These are phyloP conservation scores for Euphonia xanthogaster DNA, from an alignment of 2,797 vertebrate species.

Conservation along the genomic window DNA sequence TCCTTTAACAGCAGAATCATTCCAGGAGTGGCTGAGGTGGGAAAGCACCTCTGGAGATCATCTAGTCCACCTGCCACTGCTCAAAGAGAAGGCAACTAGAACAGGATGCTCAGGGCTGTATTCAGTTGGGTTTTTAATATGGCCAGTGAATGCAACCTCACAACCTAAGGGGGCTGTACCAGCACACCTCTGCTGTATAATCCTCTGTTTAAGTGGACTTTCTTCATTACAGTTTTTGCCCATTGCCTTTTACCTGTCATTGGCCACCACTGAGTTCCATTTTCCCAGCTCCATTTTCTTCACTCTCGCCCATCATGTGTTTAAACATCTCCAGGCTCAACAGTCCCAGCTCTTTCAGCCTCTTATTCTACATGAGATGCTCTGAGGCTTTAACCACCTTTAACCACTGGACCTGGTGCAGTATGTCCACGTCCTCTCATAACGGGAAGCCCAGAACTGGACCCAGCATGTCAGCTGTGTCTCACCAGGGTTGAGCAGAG, in stretches of 20 bases:
- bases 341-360: background rate
- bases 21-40: background rate
- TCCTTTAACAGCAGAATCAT: background rate
- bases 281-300: background rate
- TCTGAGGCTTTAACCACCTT: background rate
- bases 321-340: background rate
- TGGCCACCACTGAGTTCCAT: background rate
- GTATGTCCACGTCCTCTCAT: fast-evolving
- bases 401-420: background rate
- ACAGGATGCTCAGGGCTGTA: background rate
- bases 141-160: background rate
- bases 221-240: background rate
- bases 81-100: background rate
- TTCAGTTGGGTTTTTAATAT: background rate
- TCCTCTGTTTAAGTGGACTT: background rate
- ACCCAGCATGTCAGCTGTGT: background rate
- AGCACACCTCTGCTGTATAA: background rate
- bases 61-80: fast-evolving
- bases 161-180: background rate
- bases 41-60: background rate
- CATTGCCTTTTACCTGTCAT: background rate
- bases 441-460: background rate
- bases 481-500: background rate
- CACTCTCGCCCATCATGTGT: background rate
- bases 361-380: background rate